Base-by-base conservation (phyloP, 2,888 invertebrate species). In the Papilio elwesi region DNA sequence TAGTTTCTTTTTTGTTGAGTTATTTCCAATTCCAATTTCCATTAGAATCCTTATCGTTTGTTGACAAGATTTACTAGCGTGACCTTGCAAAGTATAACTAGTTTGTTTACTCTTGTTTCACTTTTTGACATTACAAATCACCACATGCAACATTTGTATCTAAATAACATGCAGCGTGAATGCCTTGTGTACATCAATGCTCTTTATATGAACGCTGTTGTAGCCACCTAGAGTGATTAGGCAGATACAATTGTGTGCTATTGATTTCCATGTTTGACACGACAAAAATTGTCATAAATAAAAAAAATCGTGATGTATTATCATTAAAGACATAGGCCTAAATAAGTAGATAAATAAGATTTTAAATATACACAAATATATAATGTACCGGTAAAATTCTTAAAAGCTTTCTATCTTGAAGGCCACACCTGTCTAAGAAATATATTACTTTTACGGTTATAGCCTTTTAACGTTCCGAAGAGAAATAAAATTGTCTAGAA, bases 381-480 rank as follows among this genome's bases (percentile, higher is more conserved):
- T 43, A 5, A 43, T n/a, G n/a, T n/a, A n/a, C n/a, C n/a, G n/a
- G 43, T 43, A 43, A 43, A 43, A 43, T 4, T 9, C 4, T 43
- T 43, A 36, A 51, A 51, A 51, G 5, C n/a, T 7, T 13, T 51
- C 38, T 59, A 43, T 43, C 43, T 43, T 43, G 8, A 9, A 59
- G 2, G n/a, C 57, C 13, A 36, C 59, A 38, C 59, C 57, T n/a
- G 38, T 59, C 38, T 9, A 59, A 59, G 38, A 59, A 38, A 38
- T n/a, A n/a, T 59, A 59, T 57, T 13, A 59, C 38, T 59, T 59
- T 59, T 38, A 59, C 38, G 9, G 38, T 59, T 59, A 59, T 59
- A 59, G 59, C 59, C n/a, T 59, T 59, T 59, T 59, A 59, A 38
- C 59, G 38, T 59, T 59, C 59, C 38, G 13, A 38, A 59, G 38